Base-by-base conservation (phyloP, 37 sponge, comb jelly and placozoan species). In the Theonella swinhoei region DNA sequence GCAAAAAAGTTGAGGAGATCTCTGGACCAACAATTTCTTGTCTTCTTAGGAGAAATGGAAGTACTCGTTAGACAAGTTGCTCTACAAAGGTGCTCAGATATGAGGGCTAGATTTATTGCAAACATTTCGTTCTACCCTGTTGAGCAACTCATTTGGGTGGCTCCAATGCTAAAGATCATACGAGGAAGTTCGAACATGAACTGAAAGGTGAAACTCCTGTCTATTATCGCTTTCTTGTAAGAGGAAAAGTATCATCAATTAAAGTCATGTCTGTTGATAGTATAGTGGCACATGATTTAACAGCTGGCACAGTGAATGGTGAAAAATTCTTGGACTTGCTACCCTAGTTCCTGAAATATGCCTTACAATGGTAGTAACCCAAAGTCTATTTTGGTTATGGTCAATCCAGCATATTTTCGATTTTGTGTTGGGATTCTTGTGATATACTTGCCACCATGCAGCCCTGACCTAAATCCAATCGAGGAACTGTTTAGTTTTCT, bases 181-280 rank as follows among this genome's bases (percentile, higher is more conserved):
- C 31, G 30, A 67, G 68, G 68, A 11, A 67, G 31, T 29, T 29
- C 23, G 68, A 26, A 26, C 23, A 67, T 67, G 68, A 19, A n/a
- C 25, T 67, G 30, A 67, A n/a, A 67, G 68, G 68, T 23, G 68
- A 67, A 67, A 67, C 68, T n/a, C 68, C 68, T n/a, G 68, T 26
- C 23, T 67, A 29, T 23, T 11, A 67, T 26, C 25, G 68, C 11
- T 11, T 67, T 19, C 68, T 67, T 19, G 68, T 29, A n/a, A 23
- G 68, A 67, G 68, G 68, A n/a, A 23, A 67, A 26, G 31, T 67
- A 9, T 29, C 68, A 29, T 19, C 68, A n/a, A 67, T 67, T 23
- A 26, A 19, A 67, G 68, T 26, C 11, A 29, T 67, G 31, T n/a
- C 68, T 29, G 68, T 23, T 23, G 68, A 67, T 67, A 26, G 68